These are phyloP conservation scores for Mustelus asterias DNA, from an alignment of 2,113 vertebrate genomes.

Conservation along the genomic window DNA sequence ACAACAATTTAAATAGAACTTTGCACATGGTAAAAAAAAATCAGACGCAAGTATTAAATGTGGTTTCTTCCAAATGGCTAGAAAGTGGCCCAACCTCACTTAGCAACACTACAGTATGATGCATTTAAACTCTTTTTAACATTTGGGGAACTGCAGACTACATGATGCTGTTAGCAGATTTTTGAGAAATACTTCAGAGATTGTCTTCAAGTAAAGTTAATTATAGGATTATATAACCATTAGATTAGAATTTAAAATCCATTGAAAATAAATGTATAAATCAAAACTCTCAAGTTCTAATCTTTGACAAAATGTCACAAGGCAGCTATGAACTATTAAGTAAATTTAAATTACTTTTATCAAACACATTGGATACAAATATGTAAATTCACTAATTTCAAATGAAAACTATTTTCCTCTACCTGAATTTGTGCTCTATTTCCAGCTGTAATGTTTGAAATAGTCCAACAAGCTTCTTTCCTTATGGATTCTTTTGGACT, in stretches of 20 bases:
- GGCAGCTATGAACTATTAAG: background rate
- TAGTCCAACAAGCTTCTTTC: conserved; percentile 98
- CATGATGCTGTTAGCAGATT: background rate
- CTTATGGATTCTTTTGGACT: conserved; percentile 95
- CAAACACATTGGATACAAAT: background rate
- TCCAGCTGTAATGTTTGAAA: conserved; percentile 96
- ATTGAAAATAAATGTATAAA: background rate
- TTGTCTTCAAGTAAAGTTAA: background rate
- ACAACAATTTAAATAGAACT: background rate
- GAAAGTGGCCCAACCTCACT: background rate
- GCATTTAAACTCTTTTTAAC: background rate
- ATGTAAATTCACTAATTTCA: background rate
- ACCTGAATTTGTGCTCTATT: conserved; percentile 97
- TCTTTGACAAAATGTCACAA: background rate
- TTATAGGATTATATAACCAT: background rate
- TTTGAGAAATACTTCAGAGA: too few species aligned
- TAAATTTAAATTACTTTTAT: background rate
- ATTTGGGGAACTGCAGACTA: background rate
- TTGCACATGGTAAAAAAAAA: background rate
- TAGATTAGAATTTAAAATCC: background rate
- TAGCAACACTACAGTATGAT: background rate
- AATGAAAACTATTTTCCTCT: conserved; percentile 17
- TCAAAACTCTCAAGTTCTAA: background rate
- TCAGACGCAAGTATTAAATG: background rate
- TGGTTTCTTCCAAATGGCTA: background rate